Percentiles rank a stretch among this genome's conserved stretches.
Evolutionary conservation across 2,888 invertebrate species (phyloP).

Genomic region (Exocentrus adspersus): DNA sequence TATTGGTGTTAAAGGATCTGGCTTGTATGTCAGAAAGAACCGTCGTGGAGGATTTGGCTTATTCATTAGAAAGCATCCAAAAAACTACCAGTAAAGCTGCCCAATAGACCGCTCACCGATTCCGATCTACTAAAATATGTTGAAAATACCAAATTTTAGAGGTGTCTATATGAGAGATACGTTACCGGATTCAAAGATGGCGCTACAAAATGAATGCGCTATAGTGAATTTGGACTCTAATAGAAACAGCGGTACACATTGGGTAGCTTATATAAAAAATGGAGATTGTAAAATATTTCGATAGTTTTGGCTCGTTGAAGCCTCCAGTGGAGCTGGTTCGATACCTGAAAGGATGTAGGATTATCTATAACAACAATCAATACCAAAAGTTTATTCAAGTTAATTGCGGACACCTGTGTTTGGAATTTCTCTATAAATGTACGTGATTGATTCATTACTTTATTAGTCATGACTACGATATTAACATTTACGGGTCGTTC

Average conservation of each 20-base stretch:
- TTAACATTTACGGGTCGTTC: too few species aligned
- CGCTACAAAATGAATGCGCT: too few species aligned
- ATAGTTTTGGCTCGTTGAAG: too few species aligned
- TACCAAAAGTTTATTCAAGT: conserved; percentile 27
- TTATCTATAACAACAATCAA: conserved; percentile 23
- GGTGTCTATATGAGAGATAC: conserved; percentile 39
- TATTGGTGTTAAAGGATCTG: too few species aligned
- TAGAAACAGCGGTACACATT: too few species aligned
- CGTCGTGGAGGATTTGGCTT: neutral
- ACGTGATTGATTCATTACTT: neutral
- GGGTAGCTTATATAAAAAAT: too few species aligned
- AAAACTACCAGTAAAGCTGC: conserved; percentile 38
- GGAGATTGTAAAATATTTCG: too few species aligned
- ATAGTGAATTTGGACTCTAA: too few species aligned
- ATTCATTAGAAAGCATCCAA: too few species aligned
- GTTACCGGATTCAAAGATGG: too few species aligned
- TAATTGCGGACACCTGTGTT: conserved; percentile 41
- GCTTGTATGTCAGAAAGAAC: conserved; percentile 44
- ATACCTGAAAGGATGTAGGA: conserved; percentile 7
- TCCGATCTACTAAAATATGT: conserved; percentile 32
- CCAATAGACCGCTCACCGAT: conserved; percentile 33
- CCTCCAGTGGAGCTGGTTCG: too few species aligned
- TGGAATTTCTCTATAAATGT: conserved; percentile 37
- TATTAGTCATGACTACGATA: neutral
- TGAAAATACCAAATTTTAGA: conserved; percentile 37